Evolutionary conservation across 2,888 invertebrate species (phyloP), one percentile per base, ranked within the genome.

Genomic region (Clepsis dumicolana): DNA sequence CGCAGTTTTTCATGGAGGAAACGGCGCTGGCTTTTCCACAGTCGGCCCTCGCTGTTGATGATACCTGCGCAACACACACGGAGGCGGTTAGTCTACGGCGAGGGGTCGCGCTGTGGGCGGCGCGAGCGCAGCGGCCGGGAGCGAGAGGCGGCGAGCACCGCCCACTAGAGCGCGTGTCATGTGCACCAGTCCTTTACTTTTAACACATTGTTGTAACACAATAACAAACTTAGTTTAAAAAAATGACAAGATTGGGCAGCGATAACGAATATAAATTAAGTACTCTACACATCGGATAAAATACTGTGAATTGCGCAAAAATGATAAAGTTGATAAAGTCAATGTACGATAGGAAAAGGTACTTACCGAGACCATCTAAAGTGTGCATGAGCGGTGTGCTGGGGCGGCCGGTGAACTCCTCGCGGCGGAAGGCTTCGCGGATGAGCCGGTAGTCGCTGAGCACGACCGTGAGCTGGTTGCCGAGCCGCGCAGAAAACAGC

Each of bases 21-120:
- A 74, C 96, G 95, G 70, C 98, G 94, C 85, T 98, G 98, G 79
- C 96, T 97, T 87, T 97, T 98, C 98, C 98, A 98, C 78, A 98
- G 93, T 75, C 96, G 95, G 71, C 98, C 98, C 75, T 97, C 97
- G 78, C 97, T 96, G 88, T 98, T 98, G 82, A 98, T 96, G 77
- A 98, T 96, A 77, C 98, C 98, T 98, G 94, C 21, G 48, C 60
- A 81, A 77, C 71, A 74, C 80, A 85, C 78, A 84, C 54, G 41
- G 67, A 70, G 65, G 64, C 65, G 70, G 57, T 70, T 53, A 65
- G 70, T n/a, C 25, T 12, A 38, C 71, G 74, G 73, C 35, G 79
- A 84, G 85, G 85, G 80, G 82, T 73, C 75, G 77, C 73, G 72
- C 70, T 77, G 87, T 87, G 88, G 89, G 91, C 87, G 90, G 88